Evolutionary conservation across 92 coral and sea anemone species (phyloP), one percentile per base, ranked within the genome.

Genomic region (Parazoanthus darwini): DNA sequence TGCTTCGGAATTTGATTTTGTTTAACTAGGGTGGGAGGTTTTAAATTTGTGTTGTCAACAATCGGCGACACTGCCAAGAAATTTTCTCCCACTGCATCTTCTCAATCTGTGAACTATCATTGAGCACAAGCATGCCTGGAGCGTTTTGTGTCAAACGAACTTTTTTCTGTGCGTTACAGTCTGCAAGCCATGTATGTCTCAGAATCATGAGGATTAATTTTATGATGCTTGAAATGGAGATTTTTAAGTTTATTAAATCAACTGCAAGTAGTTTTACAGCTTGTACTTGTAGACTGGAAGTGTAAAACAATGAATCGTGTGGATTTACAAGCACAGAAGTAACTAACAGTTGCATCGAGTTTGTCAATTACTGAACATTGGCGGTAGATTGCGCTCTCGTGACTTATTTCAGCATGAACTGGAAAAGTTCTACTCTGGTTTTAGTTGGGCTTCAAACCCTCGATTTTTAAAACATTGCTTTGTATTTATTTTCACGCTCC

Each of bases 1-100:
- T 84, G 79, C 79, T 84, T 46, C 79, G 79, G 87, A 84, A 71
- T 84, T 70, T 72, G 16, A 66, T 68, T 84, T 84, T 84, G 87
- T 70, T 84, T 84, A 84, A 84, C 38, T 46, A 70, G 48, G 77
- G 79, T 50, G 63, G 79, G 42, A 44, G 79, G 75, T 26, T 84
- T 39, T 35, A 72, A 51, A 73, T 26, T 26, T 82, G n/a, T 39
- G 80, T 76, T 76, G 16, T 42, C 43, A 76, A 15, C 23, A 75
- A 37, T 75, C 8, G 70, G 70, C 70, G 70, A 76, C 26, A 22
- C 42, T 18, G 11, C 37, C 73, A 54, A 81, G 70, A 51, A 54
- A 15, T 81, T 81, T 8, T 48, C 50, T 44, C 8, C 51, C 11
- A 48, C 51, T 8, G 7, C 51, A 48, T 48, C 51, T 48, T 63